Percentiles rank a stretch among this genome's conserved stretches.
Evolutionary conservation across 2,888 invertebrate genomes (phyloP).

Genomic region (Acrocyrtus sp.): DNA sequence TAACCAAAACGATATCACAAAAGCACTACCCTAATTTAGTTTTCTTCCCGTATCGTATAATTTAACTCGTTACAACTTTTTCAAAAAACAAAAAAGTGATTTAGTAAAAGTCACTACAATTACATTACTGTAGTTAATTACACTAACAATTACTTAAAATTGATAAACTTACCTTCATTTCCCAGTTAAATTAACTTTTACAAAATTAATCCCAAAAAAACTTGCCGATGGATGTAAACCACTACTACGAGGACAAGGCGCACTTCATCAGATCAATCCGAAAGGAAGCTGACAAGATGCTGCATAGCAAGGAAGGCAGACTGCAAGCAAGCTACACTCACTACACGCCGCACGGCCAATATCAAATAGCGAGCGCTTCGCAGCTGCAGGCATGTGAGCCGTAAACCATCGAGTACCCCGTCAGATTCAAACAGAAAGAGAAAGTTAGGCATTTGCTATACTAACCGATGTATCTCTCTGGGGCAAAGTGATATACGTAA

Average conservation of each 20-base stretch:
- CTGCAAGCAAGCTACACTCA: background rate
- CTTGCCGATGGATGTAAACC: background rate
- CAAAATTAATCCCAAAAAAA: background rate
- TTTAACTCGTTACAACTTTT: no score
- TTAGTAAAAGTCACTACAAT: no score
- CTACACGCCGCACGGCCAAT: constrained; percentile 49
- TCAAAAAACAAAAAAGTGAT: no score
- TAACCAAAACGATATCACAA: no score
- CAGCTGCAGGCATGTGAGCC: constrained; percentile 18
- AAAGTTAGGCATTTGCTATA: background rate
- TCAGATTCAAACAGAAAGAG: constrained; percentile 3
- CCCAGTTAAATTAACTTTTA: constrained; percentile 4
- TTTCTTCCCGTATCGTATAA: no score
- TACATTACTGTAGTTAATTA: no score
- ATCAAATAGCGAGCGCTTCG: constrained; percentile 30
- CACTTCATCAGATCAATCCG: constrained; percentile 4
- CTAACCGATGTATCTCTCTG: background rate
- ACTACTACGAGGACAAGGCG: constrained; percentile 6
- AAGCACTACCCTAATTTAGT: no score
- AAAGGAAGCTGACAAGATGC: constrained; percentile 6
- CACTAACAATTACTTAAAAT: no score
- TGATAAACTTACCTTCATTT: constrained; percentile 36
- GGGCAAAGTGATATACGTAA: no score
- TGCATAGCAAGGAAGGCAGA: constrained; percentile 5
- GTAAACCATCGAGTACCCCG: constrained; percentile 1